Conservation (phyloP, 2,797 vertebrate genomes). For the Neosalanx taihuensis region DNA sequence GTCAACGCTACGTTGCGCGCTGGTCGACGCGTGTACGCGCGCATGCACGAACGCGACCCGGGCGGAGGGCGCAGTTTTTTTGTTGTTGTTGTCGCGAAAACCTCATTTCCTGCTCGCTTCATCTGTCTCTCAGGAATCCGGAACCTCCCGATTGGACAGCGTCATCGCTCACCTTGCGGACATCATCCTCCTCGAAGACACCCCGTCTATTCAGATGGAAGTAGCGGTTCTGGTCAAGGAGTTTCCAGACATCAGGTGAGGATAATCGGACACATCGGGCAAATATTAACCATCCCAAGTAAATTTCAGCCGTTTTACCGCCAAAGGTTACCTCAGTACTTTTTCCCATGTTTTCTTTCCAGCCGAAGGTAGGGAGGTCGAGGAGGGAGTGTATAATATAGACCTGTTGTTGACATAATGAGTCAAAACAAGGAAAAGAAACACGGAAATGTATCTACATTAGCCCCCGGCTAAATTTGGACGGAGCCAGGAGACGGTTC, state of each 20-base stretch:
- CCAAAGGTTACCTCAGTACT: slow-evolving; percentile 51
- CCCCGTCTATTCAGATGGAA: slow-evolving; percentile 91
- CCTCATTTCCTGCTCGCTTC: too few relatives aligned
- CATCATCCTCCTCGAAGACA: slow-evolving; percentile 89
- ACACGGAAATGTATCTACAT: slow-evolving; percentile 61
- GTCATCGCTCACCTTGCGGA: slow-evolving; percentile 84
- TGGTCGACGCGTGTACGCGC: too few relatives aligned
- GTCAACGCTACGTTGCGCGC: too few relatives aligned
- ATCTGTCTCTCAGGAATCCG: slow-evolving; percentile 77
- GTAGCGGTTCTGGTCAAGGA: slow-evolving; percentile 86
- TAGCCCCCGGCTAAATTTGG: slow-evolving; percentile 65
- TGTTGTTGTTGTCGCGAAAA: too few relatives aligned
- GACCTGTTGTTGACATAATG: slow-evolving; percentile 59
- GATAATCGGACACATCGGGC: not conserved
- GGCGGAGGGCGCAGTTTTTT: not conserved
- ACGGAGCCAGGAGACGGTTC: slow-evolving; percentile 48
- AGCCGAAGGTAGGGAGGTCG: slow-evolving; percentile 43
- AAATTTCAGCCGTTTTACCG: not conserved
- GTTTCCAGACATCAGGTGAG: slow-evolving; percentile 90
- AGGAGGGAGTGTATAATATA: slow-evolving; percentile 33
- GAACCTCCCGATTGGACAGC: slow-evolving; percentile 82
- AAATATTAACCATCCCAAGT: not conserved
- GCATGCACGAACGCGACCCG: too few relatives aligned
- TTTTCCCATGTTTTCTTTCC: slow-evolving; percentile 43
- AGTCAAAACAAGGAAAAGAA: slow-evolving; percentile 71